Conservation (phyloP, 2,113 vertebrate genomes). For the Zeus faber region DNA sequence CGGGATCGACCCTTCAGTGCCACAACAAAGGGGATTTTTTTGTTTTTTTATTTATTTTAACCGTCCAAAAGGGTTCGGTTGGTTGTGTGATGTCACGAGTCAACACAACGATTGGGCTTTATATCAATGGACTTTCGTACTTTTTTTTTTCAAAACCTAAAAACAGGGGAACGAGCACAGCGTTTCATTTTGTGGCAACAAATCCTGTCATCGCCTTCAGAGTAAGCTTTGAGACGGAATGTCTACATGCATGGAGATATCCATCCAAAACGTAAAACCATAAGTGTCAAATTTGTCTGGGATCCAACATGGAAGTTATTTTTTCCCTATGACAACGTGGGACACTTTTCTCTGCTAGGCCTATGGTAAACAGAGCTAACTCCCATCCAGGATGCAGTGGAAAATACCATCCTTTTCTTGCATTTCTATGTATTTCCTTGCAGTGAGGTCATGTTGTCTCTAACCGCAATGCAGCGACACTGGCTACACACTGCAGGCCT, state of each 20-base stretch:
- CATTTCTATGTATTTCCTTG: constrained; percentile 52
- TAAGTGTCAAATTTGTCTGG: constrained; percentile 23
- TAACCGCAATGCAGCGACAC: constrained; percentile 39
- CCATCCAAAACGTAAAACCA: background rate
- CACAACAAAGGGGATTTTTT: background rate
- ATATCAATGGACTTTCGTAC: too few relatives aligned
- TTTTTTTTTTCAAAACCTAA: too few relatives aligned
- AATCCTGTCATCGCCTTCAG: too few relatives aligned
- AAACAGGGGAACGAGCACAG: too few relatives aligned
- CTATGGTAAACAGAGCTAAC: constrained; percentile 28
- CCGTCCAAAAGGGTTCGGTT: too few relatives aligned
- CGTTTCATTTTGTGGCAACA: too few relatives aligned
- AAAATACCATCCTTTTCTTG: constrained; percentile 64
- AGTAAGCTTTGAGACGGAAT: too few relatives aligned
- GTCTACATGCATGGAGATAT: too few relatives aligned
- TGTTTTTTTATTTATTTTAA: background rate
- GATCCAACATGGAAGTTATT: too few relatives aligned
- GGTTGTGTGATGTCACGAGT: too few relatives aligned
- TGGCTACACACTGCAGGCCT: constrained; percentile 23
- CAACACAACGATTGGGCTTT: too few relatives aligned
- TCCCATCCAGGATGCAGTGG: constrained; percentile 53
- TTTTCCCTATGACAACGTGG: constrained; percentile 13
- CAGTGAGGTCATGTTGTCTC: constrained; percentile 63
- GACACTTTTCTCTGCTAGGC: constrained; percentile 42
- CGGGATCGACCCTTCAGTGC: too few relatives aligned